Percentiles rank a stretch among this genome's conserved stretches.
phyloP scores from a whole-genome alignment of 2,888 invertebrate species.

The Petrolisthes cinctipes region DNA sequence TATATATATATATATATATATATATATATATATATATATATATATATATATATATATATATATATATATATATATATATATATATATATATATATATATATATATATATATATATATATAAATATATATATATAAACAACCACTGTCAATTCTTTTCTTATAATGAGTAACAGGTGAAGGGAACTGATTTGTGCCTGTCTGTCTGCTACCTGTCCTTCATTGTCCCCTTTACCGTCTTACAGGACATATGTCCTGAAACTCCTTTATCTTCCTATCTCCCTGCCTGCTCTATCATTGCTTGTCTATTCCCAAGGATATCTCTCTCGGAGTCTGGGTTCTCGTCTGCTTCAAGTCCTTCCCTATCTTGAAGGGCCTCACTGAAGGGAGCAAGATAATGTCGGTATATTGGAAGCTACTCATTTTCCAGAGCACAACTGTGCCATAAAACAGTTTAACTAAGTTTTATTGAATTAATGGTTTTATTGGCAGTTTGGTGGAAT shows the following conservation, averaged over 20 bases:
- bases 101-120: constrained; percentile 4
- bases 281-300: neutral
- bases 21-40: neutral
- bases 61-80: neutral
- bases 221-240: neutral
- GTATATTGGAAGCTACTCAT: too few species aligned
- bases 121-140: neutral
- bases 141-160: too few species aligned
- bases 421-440: too few species aligned
- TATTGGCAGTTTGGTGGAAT: too few species aligned
- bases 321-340: too few species aligned
- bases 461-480: too few species aligned
- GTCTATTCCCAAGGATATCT: neutral
- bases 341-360: too few species aligned
- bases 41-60: neutral
- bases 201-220: neutral
- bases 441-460: too few species aligned
- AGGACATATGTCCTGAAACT: too few species aligned
- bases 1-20: neutral
- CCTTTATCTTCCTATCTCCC: neutral
- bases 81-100: neutral
- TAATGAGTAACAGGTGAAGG: too few species aligned
- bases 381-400: too few species aligned
- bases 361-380: too few species aligned
- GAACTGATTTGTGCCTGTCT: neutral